phyloP scores from a whole-genome alignment of 2,888 invertebrate species.

The Crematogaster levior region DNA sequence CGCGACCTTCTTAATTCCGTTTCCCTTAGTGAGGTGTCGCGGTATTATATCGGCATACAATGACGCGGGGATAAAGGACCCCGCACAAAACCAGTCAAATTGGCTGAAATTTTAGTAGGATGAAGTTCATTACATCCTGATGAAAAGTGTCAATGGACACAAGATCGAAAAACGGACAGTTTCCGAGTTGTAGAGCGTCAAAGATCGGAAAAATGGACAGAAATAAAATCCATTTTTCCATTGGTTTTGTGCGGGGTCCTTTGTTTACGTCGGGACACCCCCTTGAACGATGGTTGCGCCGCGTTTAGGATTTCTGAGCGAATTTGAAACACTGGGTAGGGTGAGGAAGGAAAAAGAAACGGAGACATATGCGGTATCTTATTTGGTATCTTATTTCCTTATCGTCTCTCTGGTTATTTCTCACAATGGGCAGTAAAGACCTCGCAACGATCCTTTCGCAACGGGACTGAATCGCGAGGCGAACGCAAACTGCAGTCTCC shows the following conservation, averaged over 20 bases:
- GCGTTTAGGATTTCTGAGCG: not conserved
- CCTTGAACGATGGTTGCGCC: not conserved
- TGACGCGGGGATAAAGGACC: too few relatives aligned
- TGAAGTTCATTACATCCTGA: too few relatives aligned
- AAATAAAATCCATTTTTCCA: too few relatives aligned
- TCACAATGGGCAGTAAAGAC: conserved; percentile 13
- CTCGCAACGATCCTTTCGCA: conserved; percentile 2
- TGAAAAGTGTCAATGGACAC: too few relatives aligned
- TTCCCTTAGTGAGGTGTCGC: not conserved
- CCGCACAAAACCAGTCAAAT: too few relatives aligned
- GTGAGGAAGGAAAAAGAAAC: not conserved
- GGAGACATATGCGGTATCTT: not conserved
- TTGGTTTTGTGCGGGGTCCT: too few relatives aligned
- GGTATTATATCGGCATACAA: conserved; percentile 4
- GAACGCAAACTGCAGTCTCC: not conserved
- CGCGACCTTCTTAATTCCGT: not conserved
- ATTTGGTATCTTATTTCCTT: not conserved
- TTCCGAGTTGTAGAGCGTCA: too few relatives aligned
- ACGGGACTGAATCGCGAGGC: conserved; percentile 19
- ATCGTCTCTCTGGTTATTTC: conserved; percentile 9
- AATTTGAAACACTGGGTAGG: not conserved
- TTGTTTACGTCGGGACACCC: not conserved
- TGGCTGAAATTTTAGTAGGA: too few relatives aligned
- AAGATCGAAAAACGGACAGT: too few relatives aligned
- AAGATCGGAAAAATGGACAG: too few relatives aligned